Evolutionary conservation across 2,797 vertebrate species (phyloP).

Genomic region (Semaprochilodus insignis): DNA sequence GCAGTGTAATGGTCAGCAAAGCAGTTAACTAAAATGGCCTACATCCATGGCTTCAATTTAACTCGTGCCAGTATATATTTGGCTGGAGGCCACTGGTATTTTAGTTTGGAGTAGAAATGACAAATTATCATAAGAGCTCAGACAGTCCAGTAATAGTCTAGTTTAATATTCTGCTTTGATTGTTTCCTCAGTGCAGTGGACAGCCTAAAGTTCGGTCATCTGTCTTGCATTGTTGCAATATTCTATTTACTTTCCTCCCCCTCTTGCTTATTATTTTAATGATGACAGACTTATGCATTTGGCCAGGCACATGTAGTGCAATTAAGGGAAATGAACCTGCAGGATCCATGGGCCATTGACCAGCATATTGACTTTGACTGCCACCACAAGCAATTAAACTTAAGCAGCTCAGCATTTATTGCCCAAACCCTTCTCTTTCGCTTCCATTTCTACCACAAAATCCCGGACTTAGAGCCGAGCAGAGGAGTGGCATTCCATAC

Average conservation of each 20-base stretch:
- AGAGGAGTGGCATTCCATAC: background rate
- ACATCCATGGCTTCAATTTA: background rate
- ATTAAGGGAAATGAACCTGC: slow-evolving; percentile 83
- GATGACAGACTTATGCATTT: slow-evolving; percentile 80
- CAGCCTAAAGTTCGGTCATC: slow-evolving; percentile 3
- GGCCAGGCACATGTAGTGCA: slow-evolving; percentile 78
- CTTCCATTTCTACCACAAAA: slow-evolving; percentile 44
- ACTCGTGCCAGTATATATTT: background rate
- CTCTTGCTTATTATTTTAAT: slow-evolving; percentile 74
- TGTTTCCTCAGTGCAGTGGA: background rate
- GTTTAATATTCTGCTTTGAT: slow-evolving; percentile 1
- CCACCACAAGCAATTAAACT: slow-evolving; percentile 83
- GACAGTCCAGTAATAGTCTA: background rate
- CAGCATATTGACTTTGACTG: slow-evolving; percentile 84
- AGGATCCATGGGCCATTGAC: slow-evolving; percentile 80
- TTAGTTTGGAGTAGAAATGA: background rate
- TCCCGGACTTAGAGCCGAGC: slow-evolving; percentile 12
- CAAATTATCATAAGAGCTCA: background rate
- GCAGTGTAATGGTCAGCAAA: background rate
- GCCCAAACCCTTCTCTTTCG: slow-evolving; percentile 65
- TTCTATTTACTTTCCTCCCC: slow-evolving; percentile 33
- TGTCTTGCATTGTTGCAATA: slow-evolving; percentile 16
- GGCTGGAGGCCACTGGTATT: background rate
- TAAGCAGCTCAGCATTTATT: slow-evolving; percentile 74
- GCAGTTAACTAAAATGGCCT: slow-evolving; percentile 5